A percentile compares a stretch with the other conserved stretches of the same genome.
Evolutionary conservation across 2,797 vertebrate species (phyloP).

Genomic region (Myiotriccus ornatus): DNA sequence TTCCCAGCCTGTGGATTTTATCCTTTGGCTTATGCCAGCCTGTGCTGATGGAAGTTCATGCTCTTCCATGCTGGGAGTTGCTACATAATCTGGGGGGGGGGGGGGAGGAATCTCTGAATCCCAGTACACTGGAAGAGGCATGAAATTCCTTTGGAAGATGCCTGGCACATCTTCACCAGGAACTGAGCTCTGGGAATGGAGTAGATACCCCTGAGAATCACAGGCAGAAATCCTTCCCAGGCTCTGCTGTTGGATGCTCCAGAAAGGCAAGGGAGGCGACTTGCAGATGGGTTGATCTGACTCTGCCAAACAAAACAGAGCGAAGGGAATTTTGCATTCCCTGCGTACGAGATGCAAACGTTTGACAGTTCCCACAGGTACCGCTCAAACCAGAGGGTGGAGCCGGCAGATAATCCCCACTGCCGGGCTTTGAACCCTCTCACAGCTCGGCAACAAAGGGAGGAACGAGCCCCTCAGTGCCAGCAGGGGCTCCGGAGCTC

Average conservation of each 20-base stretch:
- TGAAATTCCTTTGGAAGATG: background rate
- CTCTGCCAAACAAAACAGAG: slow-evolving; percentile 32
- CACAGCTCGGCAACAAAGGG: background rate
- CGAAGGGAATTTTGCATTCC: background rate
- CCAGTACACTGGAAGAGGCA: background rate
- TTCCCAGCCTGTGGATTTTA: background rate
- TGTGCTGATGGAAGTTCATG: background rate
- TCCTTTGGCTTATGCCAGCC: background rate
- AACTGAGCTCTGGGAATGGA: background rate
- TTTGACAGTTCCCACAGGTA: slow-evolving; percentile 15
- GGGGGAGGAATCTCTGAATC: background rate
- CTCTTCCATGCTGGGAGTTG: background rate
- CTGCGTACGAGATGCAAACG: background rate
- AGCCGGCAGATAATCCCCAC: background rate
- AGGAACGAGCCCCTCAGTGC: background rate
- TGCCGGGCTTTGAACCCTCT: background rate
- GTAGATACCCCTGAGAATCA: slow-evolving; percentile 5
- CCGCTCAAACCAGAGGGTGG: background rate
- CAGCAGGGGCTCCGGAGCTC: background rate
- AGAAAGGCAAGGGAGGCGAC: slow-evolving; percentile 24
- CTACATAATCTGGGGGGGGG: background rate
- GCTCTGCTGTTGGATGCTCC: slow-evolving; percentile 24
- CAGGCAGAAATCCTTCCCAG: slow-evolving; percentile 4
- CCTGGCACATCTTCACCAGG: background rate
- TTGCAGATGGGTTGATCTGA: background rate